These are phyloP conservation scores for Leptodactylus fallax DNA, from an alignment of 2,797 vertebrate species.

Conservation along the genomic window DNA sequence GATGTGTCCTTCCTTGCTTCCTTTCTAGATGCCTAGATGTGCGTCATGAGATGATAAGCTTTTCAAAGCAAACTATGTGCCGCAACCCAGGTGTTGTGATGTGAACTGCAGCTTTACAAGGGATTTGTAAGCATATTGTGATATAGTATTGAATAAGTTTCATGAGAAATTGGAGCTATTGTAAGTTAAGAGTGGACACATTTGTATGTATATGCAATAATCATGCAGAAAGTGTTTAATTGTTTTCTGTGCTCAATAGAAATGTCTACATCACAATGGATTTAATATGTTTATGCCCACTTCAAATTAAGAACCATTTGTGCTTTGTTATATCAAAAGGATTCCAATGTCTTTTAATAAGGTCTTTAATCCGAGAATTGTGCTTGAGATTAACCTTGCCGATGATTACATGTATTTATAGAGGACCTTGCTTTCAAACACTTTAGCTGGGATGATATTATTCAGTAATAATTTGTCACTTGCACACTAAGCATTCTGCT, in stretches of 20 bases:
- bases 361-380: slow-evolving; percentile 45
- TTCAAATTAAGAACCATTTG: slow-evolving; percentile 35
- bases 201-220: too few relatives aligned
- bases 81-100: too few relatives aligned
- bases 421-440: slow-evolving; percentile 52
- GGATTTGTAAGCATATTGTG: too few relatives aligned
- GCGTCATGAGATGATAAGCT: too few relatives aligned
- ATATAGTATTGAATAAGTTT: too few relatives aligned
- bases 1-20: too few relatives aligned
- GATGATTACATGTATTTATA: slow-evolving; percentile 59
- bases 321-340: slow-evolving; percentile 28
- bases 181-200: too few relatives aligned
- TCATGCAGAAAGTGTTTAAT: background rate
- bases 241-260: background rate
- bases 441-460: slow-evolving; percentile 58
- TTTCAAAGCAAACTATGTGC: too few relatives aligned
- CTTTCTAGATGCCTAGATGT: too few relatives aligned
- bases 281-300: background rate
- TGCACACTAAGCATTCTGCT: slow-evolving; percentile 50
- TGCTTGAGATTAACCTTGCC: slow-evolving; percentile 53
- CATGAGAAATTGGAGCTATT: too few relatives aligned
- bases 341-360: slow-evolving; percentile 29
- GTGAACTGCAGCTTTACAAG: too few relatives aligned
- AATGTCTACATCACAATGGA: background rate
- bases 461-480: slow-evolving; percentile 58